Evolutionary conservation across 2,888 invertebrate species (phyloP).

Genomic region (Deladenus siricidicola): DNA sequence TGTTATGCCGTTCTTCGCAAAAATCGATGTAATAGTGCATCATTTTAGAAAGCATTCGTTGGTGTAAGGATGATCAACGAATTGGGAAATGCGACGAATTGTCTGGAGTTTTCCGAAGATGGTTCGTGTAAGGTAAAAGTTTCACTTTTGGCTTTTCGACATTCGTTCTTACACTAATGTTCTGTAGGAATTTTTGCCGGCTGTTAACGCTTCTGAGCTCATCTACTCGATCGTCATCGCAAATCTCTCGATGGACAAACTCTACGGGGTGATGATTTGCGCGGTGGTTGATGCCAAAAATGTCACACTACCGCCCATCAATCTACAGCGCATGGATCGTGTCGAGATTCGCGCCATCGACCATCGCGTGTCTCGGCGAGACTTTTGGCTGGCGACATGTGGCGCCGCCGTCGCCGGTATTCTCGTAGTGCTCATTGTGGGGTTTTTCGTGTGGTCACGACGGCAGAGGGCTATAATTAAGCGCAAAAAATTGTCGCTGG

Average conservation of each 20-base stretch:
- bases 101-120: conserved; percentile 21
- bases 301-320: conserved; percentile 30
- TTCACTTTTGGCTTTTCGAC: neutral
- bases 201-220: neutral
- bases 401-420: conserved; percentile 6
- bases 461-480: conserved; percentile 8
- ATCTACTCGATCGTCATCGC: conserved; percentile 26
- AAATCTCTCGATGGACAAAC: conserved; percentile 30
- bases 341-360: neutral
- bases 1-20: no score
- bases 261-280: conserved; percentile 48
- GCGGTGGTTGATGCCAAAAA: conserved; percentile 40
- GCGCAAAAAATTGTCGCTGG: conserved; percentile 19
- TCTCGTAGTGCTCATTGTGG: conserved; percentile 10
- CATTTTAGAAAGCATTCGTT: conserved; percentile 31
- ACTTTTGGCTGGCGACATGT: neutral
- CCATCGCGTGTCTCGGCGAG: neutral
- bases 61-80: conserved; percentile 46
- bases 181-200: neutral
- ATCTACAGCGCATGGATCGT: neutral
- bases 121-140: conserved; percentile 31
- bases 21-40: no score
- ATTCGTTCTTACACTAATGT: neutral
- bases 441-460: conserved; percentile 14
- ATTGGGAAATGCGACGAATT: conserved; percentile 32